Evolutionary conservation across 2,797 vertebrate genomes (phyloP), one percentile per base, ranked within the genome.

Genomic region (Mionectes olivaceus): DNA sequence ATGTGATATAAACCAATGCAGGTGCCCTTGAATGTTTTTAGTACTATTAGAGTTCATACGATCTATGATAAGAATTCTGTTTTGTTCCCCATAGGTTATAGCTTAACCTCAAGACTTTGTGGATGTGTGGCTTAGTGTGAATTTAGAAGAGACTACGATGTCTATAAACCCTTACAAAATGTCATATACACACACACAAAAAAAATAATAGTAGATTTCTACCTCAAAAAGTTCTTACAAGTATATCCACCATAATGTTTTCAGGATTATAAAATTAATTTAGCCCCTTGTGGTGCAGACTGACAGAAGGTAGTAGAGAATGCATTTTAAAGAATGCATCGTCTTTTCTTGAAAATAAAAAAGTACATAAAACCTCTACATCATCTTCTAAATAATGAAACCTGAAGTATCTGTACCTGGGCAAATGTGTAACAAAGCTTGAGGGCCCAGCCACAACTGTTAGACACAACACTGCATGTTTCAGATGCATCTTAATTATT

Each of bases 141-240:
- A 91, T 83, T 65, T 88, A 69, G 44, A 73, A 67, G 30, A 85
- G 78, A 74, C 83, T 65, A 84, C 37, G 37, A 76, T 73, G 44
- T 64, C 82, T 93, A 71, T 37, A 91, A 92, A 80, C 39, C 43
- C n/a, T 69, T 56, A 81, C 50, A 89, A 87, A 96, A 83, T 39
- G 30, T 87, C 56, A 82, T 39, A 44, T 32, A 19, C 28, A 13
- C 30, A 43, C 41, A 43, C 46, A 47, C 46, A 44, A 33, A 70
- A 33, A 52, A 41, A 35, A 39, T 33, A 80, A 86, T 69, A 50
- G 35, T 44, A 88, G 33, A 57, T 75, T 94, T 73, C 73, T 86
- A 69, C 55, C 47, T 78, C 13, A 4, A 49, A 33, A 90, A 90
- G 23, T 90, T 59, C 69, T 93, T 83, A 63, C 39, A 83, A 83